Evolutionary conservation across 2,113 vertebrate species (phyloP), one percentile per base, ranked within the genome.

Genomic region (Fregata magnificens): DNA sequence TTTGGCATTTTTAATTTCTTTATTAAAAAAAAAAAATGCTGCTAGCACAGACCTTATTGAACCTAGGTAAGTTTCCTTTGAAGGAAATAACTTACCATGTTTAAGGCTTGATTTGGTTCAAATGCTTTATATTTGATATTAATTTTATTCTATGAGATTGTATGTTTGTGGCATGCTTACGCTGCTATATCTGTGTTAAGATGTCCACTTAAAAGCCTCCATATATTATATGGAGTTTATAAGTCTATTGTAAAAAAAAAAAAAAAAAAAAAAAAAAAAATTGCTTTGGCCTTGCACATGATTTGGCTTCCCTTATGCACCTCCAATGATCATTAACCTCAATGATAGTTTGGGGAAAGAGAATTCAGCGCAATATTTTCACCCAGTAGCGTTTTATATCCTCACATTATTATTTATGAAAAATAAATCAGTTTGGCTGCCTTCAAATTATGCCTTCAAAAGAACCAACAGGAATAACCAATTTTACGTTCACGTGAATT

Each of bases 1-100:
- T 96, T 97, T 97, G 94, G 87, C 91, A 95, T 97, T 97, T 95
- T 96, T 66, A 59, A 89, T 96, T 96, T 93, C 82, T 95, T 95
- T 97, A 95, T 95, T n/a, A n/a, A 42, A 62, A 45, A 81, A 95
- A 73, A 87, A 94, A 85, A 96, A 71, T 93, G 86, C 86, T 92
- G 93, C 92, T 92, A 73, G 86, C 88, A 82, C 89, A 95, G 49
- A 93, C 86, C 81, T 95, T 82, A 90, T 92, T 56, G n/a, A 72
- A 89, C 92, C 94, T 95, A 86, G 72, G 69, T 97, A 93, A 95
- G 88, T 95, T 96, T 96, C 91, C 89, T 93, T 94, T 78, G 58
- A 82, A 89, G 76, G 74, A 87, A 92, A 90, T 72, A 81, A 50
- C 86, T 73, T 80, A 78, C 85, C 77, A 44, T 25, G 1, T 79